A percentile compares a stretch with the other conserved stretches of the same genome.
Conservation (phyloP, 2,113 vertebrate species). For the Chaetodon auriga region DNA sequence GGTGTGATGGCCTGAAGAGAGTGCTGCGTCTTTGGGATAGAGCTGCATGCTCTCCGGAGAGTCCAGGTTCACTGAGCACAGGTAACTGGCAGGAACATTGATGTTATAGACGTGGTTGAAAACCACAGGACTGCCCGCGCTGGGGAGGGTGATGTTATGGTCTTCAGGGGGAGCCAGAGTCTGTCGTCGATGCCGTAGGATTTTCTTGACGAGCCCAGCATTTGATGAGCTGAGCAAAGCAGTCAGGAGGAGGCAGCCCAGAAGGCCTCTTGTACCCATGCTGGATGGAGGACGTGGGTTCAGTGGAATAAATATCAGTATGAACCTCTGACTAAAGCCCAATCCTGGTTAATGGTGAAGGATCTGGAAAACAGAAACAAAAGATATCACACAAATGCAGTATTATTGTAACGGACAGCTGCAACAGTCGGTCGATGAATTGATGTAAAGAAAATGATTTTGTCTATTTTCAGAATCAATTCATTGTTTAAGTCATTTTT, state of each 20-base stretch:
- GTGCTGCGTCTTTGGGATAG: slow-evolving; percentile 53
- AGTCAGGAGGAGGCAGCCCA: slow-evolving; percentile 81
- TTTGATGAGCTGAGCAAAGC: slow-evolving; percentile 76
- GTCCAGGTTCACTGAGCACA: slow-evolving; percentile 92
- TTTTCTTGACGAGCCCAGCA: slow-evolving; percentile 89
- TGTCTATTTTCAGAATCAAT: background rate
- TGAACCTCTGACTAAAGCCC: slow-evolving; percentile 7
- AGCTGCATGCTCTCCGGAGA: slow-evolving; percentile 78
- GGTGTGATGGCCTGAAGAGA: slow-evolving; percentile 75
- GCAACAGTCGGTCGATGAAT: background rate
- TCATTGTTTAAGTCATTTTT: too few species aligned
- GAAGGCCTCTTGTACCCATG: slow-evolving; percentile 85
- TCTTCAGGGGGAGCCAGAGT: slow-evolving; percentile 48
- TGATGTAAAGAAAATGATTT: background rate
- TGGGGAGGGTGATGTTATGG: slow-evolving; percentile 87
- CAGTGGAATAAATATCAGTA: slow-evolving; percentile 43
- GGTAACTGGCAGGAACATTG: slow-evolving; percentile 88
- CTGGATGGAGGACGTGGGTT: slow-evolving; percentile 9
- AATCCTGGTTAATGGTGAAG: slow-evolving; percentile 16
- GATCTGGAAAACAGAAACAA: slow-evolving; percentile 55
- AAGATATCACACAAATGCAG: background rate
- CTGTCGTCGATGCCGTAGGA: slow-evolving; percentile 87
- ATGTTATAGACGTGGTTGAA: slow-evolving; percentile 98
- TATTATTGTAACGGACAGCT: background rate
- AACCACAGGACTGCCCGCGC: slow-evolving; percentile 88